These are phyloP conservation scores for Perdita meconis DNA, from an alignment of 2,888 invertebrate species.

Conservation along the genomic window DNA sequence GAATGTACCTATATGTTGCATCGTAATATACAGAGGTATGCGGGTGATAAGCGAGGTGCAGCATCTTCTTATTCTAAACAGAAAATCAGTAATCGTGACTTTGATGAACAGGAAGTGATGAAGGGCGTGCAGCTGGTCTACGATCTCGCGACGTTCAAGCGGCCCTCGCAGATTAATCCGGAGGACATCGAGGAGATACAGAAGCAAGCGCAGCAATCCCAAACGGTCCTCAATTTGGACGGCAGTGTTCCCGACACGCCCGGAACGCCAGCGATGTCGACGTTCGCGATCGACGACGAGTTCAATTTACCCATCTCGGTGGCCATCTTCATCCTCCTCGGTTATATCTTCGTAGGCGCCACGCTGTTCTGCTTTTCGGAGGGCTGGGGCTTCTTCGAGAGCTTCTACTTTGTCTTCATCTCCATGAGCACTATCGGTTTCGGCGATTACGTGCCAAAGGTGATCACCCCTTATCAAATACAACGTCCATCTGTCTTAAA, in stretches of 20 bases:
- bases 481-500: neutral
- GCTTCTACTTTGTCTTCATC: constrained; percentile 98
- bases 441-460: constrained; percentile 94
- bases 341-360: constrained; percentile 95
- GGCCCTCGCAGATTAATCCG: constrained; percentile 89
- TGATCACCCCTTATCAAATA: constrained; percentile 69
- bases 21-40: too few relatives aligned
- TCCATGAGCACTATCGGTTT: constrained; percentile 99
- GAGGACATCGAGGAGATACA: constrained; percentile 85
- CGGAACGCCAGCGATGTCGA: constrained; percentile 91
- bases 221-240: constrained; percentile 77
- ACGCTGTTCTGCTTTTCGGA: constrained; percentile 91
- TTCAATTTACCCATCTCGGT: constrained; percentile 97
- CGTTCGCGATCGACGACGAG: constrained; percentile 94
- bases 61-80: too few relatives aligned
- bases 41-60: too few relatives aligned
- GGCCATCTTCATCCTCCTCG: constrained; percentile 92
- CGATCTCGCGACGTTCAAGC: constrained; percentile 90
- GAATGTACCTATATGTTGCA: too few relatives aligned
- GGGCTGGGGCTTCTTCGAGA: constrained; percentile 95
- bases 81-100: neutral
- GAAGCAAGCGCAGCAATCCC: constrained; percentile 73
- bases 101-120: constrained; percentile 89
- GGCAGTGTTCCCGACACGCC: constrained; percentile 87
- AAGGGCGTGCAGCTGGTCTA: constrained; percentile 93